Conservation (phyloP, 2,797 vertebrate species). For the Gymnothorax reevesii region DNA sequence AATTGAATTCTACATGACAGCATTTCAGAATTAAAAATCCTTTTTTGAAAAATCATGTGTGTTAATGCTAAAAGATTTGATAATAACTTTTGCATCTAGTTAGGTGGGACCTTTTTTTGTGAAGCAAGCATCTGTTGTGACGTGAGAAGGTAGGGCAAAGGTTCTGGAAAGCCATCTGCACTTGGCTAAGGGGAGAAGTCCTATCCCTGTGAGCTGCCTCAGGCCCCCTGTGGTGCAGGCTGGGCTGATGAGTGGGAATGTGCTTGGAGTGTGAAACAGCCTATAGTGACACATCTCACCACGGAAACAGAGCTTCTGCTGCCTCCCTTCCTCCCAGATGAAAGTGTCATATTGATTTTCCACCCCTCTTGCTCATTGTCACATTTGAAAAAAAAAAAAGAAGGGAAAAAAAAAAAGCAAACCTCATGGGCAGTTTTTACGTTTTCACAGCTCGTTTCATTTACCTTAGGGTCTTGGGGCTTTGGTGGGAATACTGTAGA, state of each 20-base stretch:
- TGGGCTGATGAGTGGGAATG: conserved; percentile 16
- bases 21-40: background rate
- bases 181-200: background rate
- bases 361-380: background rate
- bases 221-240: background rate
- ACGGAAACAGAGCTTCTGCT: background rate
- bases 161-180: background rate
- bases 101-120: background rate
- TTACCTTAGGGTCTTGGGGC: background rate
- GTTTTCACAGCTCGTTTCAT: background rate
- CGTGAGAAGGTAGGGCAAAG: background rate
- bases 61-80: background rate
- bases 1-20: background rate
- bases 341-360: conserved; percentile 24
- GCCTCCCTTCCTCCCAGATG: conserved; percentile 12
- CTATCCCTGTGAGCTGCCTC: background rate
- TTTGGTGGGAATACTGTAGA: background rate
- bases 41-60: background rate
- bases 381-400: background rate
- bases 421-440: conserved; percentile 16
- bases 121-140: background rate
- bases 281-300: conserved; percentile 14
- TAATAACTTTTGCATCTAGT: background rate
- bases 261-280: conserved; percentile 22
- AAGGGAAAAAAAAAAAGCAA: conserved; percentile 15